A percentile compares a stretch with the other conserved stretches of the same genome.
phyloP scores from a whole-genome alignment of 1,140 invertebrate species.

The Dysdera silvatica region DNA sequence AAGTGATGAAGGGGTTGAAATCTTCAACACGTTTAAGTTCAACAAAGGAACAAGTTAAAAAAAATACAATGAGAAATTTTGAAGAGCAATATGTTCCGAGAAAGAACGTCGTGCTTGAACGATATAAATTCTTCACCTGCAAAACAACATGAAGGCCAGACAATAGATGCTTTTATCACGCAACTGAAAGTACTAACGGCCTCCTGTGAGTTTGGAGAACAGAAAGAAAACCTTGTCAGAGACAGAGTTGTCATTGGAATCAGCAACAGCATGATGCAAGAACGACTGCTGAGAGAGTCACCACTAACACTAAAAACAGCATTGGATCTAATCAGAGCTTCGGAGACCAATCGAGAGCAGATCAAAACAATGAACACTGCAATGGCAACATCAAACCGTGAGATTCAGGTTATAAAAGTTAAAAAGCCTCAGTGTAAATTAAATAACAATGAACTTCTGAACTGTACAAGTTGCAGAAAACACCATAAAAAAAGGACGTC shows the following conservation, averaged over 20 bases:
- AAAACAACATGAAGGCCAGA: constrained; percentile 4
- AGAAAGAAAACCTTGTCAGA: neutral
- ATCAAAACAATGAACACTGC: neutral
- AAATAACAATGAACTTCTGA: too few relatives aligned
- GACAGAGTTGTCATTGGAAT: constrained; percentile 5
- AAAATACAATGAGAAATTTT: too few relatives aligned
- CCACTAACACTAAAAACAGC: neutral
- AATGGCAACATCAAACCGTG: neutral
- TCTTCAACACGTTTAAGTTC: too few relatives aligned
- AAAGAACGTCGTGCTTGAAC: too few relatives aligned
- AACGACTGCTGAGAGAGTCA: constrained; percentile 2
- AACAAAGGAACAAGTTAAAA: too few relatives aligned
- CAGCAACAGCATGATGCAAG: neutral
- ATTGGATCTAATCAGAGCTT: neutral
- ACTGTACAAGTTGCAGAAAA: too few relatives aligned
- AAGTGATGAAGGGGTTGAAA: too few relatives aligned
- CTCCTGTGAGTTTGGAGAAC: constrained; percentile 9
- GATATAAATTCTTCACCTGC: too few relatives aligned
- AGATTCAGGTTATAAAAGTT: too few relatives aligned
- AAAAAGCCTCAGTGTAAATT: too few relatives aligned
- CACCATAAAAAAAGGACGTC: too few relatives aligned
- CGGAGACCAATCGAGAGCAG: neutral
- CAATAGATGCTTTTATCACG: neutral
- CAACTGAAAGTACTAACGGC: constrained; percentile 2
- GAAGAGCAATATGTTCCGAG: too few relatives aligned